phyloP scores from a whole-genome alignment of 1,140 invertebrate species.

The Adoxophyes honmai region DNA sequence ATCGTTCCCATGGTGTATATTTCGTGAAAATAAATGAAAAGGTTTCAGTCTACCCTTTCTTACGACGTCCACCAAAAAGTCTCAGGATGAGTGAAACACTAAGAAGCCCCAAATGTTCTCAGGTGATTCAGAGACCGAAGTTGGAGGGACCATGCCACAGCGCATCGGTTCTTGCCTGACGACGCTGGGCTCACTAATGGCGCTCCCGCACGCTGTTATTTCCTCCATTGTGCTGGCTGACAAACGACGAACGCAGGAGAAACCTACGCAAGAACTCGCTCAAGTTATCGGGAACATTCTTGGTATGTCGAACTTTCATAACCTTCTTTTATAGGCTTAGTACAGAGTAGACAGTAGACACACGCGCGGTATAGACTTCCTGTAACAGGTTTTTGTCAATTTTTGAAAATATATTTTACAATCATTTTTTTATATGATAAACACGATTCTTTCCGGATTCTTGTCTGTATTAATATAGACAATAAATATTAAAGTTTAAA shows the following conservation, averaged over 20 bases:
- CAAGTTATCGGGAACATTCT: constrained; percentile 90
- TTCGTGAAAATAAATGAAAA: no score
- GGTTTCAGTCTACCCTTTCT: no score
- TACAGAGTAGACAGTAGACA: background rate
- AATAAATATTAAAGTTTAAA: no score
- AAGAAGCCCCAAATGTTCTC: no score
- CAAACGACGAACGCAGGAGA: constrained; percentile 79
- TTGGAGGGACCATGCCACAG: constrained; percentile 95
- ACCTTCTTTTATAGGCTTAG: background rate
- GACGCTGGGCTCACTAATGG: constrained; percentile 92
- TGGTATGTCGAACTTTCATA: constrained; percentile 77
- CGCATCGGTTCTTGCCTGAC: constrained; percentile 92
- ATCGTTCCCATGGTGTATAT: no score
- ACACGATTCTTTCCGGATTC: no score
- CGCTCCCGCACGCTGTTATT: constrained; percentile 90
- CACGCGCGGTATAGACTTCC: no score
- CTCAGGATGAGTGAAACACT: no score
- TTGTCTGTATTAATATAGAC: no score
- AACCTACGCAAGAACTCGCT: constrained; percentile 78
- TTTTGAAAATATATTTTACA: background rate
- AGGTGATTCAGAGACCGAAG: constrained; percentile 92
- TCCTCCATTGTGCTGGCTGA: constrained; percentile 90
- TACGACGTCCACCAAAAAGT: no score
- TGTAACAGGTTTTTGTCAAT: background rate
- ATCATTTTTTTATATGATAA: no score